Evolutionary conservation across 2,113 vertebrate species (phyloP).

Genomic region (Hyla sarda): DNA sequence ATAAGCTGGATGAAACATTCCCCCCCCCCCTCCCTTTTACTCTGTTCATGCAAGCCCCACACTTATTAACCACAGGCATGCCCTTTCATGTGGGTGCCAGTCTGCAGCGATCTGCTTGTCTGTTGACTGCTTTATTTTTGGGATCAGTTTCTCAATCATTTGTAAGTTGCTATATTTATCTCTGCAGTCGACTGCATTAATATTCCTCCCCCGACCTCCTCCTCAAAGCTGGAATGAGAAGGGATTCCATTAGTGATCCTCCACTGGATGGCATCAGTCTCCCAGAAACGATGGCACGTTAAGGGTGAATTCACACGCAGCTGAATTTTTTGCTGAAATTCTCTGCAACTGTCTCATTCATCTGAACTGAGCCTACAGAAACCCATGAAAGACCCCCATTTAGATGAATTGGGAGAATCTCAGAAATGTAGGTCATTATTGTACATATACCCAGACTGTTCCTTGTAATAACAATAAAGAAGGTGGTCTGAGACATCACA

Average conservation of each 20-base stretch:
- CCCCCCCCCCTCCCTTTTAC: neutral
- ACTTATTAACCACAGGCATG: constrained; percentile 24
- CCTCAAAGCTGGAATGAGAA: neutral
- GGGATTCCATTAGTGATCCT: neutral
- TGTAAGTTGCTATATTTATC: constrained; percentile 27
- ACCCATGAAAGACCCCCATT: no score
- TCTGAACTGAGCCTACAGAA: neutral
- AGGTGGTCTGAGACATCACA: no score
- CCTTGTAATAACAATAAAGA: no score
- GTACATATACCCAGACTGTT: no score
- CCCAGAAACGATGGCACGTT: neutral
- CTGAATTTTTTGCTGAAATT: neutral
- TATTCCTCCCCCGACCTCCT: neutral
- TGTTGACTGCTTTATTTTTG: constrained; percentile 16
- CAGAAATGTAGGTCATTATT: no score
- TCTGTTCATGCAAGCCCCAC: constrained; percentile 13
- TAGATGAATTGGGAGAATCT: no score
- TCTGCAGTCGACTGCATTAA: neutral
- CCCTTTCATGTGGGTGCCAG: constrained; percentile 30
- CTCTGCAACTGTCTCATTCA: neutral
- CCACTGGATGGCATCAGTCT: neutral
- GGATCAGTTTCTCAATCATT: constrained; percentile 5
- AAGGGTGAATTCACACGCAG: neutral
- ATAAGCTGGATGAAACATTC: neutral
- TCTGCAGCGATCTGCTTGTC: constrained; percentile 15